phyloP scores from a whole-genome alignment of 2,888 invertebrate genomes.

The Tineola bisselliella region DNA sequence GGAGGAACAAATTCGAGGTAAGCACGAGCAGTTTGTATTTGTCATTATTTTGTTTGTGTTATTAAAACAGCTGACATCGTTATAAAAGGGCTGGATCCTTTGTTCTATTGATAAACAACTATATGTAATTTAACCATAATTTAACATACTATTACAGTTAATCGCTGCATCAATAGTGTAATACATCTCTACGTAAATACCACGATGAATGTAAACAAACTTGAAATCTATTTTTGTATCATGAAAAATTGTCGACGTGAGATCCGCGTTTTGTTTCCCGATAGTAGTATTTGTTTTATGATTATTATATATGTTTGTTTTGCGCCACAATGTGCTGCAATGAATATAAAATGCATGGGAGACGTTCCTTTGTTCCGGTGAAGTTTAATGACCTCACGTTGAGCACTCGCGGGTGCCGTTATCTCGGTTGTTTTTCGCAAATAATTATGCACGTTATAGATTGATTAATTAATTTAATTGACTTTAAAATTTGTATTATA shows the following conservation, averaged over 20 bases:
- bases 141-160: neutral
- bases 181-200: neutral
- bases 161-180: neutral
- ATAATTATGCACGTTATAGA: neutral
- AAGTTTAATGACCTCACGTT: neutral
- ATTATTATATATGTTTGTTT: neutral
- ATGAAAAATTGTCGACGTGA: neutral
- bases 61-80: conserved; percentile 70
- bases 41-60: conserved; percentile 33
- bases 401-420: neutral
- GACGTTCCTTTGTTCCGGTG: neutral
- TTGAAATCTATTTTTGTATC: neutral
- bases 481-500: too few species aligned
- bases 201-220: neutral
- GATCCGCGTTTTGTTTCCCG: neutral
- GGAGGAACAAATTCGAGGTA: conserved; percentile 74
- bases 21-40: conserved; percentile 25
- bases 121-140: neutral
- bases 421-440: neutral
- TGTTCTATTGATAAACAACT: conserved; percentile 27
- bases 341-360: neutral
- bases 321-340: neutral
- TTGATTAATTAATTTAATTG: too few species aligned
- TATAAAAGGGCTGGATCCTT: conserved; percentile 33
- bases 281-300: neutral